Percentiles rank a stretch among this genome's conserved stretches.
phyloP scores from a whole-genome alignment of 2,888 invertebrate genomes.

The Tetheella fluctuosa region DNA sequence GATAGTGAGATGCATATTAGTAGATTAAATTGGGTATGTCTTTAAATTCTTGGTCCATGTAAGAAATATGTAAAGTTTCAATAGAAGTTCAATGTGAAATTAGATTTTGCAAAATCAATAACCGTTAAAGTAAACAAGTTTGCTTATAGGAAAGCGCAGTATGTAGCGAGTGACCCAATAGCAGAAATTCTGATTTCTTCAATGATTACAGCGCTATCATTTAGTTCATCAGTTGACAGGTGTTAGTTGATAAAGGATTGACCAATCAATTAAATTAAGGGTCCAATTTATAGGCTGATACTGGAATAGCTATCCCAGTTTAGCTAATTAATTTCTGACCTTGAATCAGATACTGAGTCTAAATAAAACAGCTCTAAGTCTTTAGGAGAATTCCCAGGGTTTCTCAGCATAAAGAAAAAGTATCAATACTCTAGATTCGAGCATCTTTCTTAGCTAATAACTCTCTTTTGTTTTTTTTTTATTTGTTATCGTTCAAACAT shows the following conservation, averaged over 20 bases:
- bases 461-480: no score
- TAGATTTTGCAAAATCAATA: no score
- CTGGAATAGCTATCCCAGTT: background rate
- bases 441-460: no score
- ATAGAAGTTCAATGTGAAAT: background rate
- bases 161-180: background rate
- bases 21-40: no score
- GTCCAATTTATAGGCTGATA: background rate
- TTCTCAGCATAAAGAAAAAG: no score
- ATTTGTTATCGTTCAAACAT: background rate
- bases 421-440: no score
- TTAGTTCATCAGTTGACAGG: background rate
- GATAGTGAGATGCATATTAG: no score
- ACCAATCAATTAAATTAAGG: background rate
- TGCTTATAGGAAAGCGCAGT: background rate
- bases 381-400: no score
- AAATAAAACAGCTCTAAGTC: no score
- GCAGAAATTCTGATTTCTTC: background rate
- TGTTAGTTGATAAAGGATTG: background rate
- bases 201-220: background rate
- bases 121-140: background rate
- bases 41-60: no score
- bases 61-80: background rate
- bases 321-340: background rate
- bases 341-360: constrained; percentile 7